phyloP scores from a whole-genome alignment of 2,888 invertebrate species.

The Cotesia congregata region DNA sequence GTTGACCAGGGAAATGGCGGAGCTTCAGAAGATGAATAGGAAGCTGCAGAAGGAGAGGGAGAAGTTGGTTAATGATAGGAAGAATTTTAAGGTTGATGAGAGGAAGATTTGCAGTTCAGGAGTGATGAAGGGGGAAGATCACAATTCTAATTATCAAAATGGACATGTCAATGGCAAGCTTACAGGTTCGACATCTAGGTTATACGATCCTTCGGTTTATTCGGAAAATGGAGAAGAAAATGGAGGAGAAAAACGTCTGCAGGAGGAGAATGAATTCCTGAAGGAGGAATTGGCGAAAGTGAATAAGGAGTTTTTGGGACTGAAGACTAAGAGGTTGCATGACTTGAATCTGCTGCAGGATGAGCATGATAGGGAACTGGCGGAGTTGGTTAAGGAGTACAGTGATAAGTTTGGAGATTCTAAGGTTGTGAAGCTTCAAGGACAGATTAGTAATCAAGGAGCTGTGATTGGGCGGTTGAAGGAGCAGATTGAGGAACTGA shows the following conservation, averaged over 20 bases:
- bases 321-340: slow-evolving; percentile 84
- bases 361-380: slow-evolving; percentile 70
- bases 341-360: slow-evolving; percentile 78
- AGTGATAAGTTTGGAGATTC: slow-evolving; percentile 64
- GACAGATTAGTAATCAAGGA: slow-evolving; percentile 79
- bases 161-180: slow-evolving; percentile 58
- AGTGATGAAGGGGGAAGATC: slow-evolving; percentile 65
- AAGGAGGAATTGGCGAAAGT: slow-evolving; percentile 80
- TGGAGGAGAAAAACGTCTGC: slow-evolving; percentile 72
- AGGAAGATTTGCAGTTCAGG: slow-evolving; percentile 58
- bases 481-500: slow-evolving; percentile 73
- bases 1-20: slow-evolving; percentile 82
- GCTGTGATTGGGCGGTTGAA: slow-evolving; percentile 69
- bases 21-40: slow-evolving; percentile 81
- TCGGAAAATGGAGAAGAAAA: slow-evolving; percentile 66
- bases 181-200: slow-evolving; percentile 60
- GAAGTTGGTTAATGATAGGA: slow-evolving; percentile 67
- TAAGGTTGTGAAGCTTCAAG: slow-evolving; percentile 68
- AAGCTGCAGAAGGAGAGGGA: slow-evolving; percentile 84
- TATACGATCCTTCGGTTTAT: slow-evolving; percentile 68
- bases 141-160: slow-evolving; percentile 66
- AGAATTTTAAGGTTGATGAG: slow-evolving; percentile 54
- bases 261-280: slow-evolving; percentile 73
- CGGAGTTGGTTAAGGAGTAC: slow-evolving; percentile 66
- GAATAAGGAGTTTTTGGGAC: slow-evolving; percentile 81